Base-by-base conservation (phyloP, 2,113 vertebrate genomes). In the Marcusenius ussheri region DNA sequence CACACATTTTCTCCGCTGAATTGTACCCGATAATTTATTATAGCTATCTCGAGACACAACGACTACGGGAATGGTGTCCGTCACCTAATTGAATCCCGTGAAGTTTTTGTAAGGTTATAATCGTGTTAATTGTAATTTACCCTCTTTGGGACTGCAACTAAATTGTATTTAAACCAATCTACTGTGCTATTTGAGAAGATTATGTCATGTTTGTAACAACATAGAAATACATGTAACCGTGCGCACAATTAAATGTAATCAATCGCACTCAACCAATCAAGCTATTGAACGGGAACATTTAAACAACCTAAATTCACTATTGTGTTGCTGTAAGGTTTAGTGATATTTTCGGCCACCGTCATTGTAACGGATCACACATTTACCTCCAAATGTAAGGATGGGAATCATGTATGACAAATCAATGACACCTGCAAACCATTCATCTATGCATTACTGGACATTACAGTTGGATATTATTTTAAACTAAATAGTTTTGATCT, bases 61-160 rank as follows among this genome's bases (percentile, higher is more conserved):
- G 90, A 91, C 93, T 93, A 89, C 92, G 95, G 94, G 92, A 95
- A 96, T 92, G 94, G 94, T 94, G 96, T 95, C 96, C 95, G 92
- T 93, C 94, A 96, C 95, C 96, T 97, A 97, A 98, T 98, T 97
- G 97, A 97, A 97, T 97, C 96, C 96, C 96, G 96, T 97, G 97
- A 97, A 94, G 95, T 96, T 96, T 96, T 93, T 95, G 96, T 96
- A 95, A 97, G 96, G 96, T 97, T 98, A 95, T 98, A 97, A 97
- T 97, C 97, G 96, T 91, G 96, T 97, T 97, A 96, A 95, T 97
- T 97, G 95, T 97, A 96, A 97, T 97, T 96, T 96, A 97, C 95
- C 93, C 97, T 95, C 95, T 95, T 93, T 94, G 96, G 97, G 97
- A 97, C 94, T 92, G 93, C 88, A 88, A 93, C 93, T 89, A 93